Conservation (phyloP, 2,888 invertebrate genomes). For the Lycophotia porphyrea region DNA sequence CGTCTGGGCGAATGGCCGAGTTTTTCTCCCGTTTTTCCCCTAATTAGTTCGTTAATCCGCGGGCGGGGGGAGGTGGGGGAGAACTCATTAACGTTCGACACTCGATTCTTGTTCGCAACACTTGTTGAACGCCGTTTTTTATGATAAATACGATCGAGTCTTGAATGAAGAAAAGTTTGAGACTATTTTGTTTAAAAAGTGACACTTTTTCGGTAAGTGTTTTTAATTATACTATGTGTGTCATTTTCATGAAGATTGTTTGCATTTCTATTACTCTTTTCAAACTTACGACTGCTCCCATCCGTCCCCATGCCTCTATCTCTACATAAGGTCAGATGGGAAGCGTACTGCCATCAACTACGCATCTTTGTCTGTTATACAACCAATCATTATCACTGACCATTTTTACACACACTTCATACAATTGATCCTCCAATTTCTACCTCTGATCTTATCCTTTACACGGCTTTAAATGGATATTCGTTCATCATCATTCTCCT, state of each 20-base stretch:
- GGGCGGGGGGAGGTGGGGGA: slow-evolving; percentile 53
- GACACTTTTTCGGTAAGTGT: background rate
- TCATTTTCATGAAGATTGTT: background rate
- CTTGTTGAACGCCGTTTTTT: slow-evolving; percentile 67
- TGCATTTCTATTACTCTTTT: background rate
- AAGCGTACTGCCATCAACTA: background rate
- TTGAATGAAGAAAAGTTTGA: slow-evolving; percentile 36
- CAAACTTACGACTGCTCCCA: background rate
- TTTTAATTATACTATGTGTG: background rate
- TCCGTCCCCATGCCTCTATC: background rate
- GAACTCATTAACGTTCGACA: slow-evolving; percentile 69
- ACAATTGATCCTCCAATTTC: background rate
- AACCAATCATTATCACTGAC: background rate
- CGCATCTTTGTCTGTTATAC: background rate
- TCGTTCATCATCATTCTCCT: background rate
- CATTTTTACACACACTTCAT: background rate
- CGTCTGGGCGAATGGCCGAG: slow-evolving; percentile 72
- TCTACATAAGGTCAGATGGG: background rate
- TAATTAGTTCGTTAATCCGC: slow-evolving; percentile 87
- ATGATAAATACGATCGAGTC: slow-evolving; percentile 61
- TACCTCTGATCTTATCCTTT: background rate
- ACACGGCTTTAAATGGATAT: background rate
- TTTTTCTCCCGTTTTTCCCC: slow-evolving; percentile 80
- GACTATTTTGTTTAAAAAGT: slow-evolving; percentile 16
- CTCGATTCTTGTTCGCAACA: slow-evolving; percentile 64